A percentile compares a stretch with the other conserved stretches of the same genome.
These are phyloP conservation scores for Drosophila persimilis DNA, from an alignment of 1,140 invertebrate species.

Conservation along the genomic window DNA sequence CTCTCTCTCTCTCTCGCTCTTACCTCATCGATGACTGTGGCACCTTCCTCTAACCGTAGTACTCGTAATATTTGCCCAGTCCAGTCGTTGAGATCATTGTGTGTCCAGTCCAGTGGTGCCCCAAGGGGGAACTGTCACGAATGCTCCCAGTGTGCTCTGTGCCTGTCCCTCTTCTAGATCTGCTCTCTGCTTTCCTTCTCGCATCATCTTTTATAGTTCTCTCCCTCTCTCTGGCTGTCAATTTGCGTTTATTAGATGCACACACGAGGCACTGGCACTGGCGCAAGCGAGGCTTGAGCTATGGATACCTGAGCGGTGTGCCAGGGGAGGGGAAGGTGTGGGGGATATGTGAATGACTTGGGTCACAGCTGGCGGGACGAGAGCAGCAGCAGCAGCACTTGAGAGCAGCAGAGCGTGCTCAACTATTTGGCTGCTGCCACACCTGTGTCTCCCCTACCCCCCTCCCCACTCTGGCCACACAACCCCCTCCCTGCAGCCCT, in stretches of 20 bases:
- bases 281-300: constrained; percentile 12
- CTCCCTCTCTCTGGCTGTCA: constrained; percentile 31
- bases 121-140: constrained; percentile 58
- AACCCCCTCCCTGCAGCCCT: background rate
- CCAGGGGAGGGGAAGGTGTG: background rate
- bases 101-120: background rate
- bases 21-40: no score
- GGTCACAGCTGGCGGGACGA: constrained; percentile 50
- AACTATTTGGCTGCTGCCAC: constrained; percentile 52
- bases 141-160: background rate
- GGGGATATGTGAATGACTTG: constrained; percentile 15
- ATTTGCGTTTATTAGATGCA: constrained; percentile 75
- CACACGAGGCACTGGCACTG: constrained; percentile 34
- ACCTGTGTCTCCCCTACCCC: background rate
- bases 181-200: background rate
- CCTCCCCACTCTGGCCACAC: background rate
- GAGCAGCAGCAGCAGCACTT: constrained; percentile 38
- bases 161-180: no score
- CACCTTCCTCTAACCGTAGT: constrained; percentile 6
- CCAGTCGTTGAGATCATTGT: constrained; percentile 41
- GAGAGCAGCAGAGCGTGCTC: constrained; percentile 62
- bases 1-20: no score
- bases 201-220: constrained; percentile 3
- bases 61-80: constrained; percentile 34
- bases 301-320: constrained; percentile 34